Evolutionary conservation across 53 echinoderm and acorn worm genomes (phyloP), one percentile per base, ranked within the genome.

Genomic region (Temnopleurus reevesii): DNA sequence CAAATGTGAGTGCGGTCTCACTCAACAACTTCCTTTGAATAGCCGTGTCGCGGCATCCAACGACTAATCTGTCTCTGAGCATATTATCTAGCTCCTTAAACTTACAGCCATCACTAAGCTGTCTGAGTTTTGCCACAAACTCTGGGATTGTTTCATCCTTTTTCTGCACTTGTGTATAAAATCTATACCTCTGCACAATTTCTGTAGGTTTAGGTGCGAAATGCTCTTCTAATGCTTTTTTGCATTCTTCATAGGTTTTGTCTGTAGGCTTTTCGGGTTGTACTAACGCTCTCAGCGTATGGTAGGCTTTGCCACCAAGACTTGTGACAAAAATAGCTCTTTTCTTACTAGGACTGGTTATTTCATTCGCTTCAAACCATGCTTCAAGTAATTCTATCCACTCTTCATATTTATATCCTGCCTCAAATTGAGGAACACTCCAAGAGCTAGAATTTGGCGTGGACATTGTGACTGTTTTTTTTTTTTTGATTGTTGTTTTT

Each of bases 201-300:
- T 91, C 77, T 15, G 43, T 91, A 3, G 58, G 86, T 44, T 85
- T 91, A 36, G 84, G 57, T 1, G 76, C 44, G 53, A 46, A 91
- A 15, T 84, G 76, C 44, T 28, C 33, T 12, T 45, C 15, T 4
- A 76, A 54, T 6, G 82, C 89, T 17, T 36, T 17, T 76, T 84
- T 89, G 46, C 90, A 92, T 36, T 92, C 86, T 10, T 12, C 43
- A 44, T 90, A 92, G 2, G 84, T 76, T 54, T 90, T 89, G 15
- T 90, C 77, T 34, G 51, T 57, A 24, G 92, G 92, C 51, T 92
- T 92, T 7, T 61, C 36, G 1, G 90, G 90, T 84, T 92, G 90
- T 41, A 92, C 30, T 25, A 92, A 59, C 33, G 93, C 86, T 26
- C 90, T 41, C 5, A 92, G 77, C 31, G 64, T 77, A 47, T 77